Evolutionary conservation across 53 echinoderm and acorn worm species (phyloP).

Genomic region (Mesocentrotus franciscanus): DNA sequence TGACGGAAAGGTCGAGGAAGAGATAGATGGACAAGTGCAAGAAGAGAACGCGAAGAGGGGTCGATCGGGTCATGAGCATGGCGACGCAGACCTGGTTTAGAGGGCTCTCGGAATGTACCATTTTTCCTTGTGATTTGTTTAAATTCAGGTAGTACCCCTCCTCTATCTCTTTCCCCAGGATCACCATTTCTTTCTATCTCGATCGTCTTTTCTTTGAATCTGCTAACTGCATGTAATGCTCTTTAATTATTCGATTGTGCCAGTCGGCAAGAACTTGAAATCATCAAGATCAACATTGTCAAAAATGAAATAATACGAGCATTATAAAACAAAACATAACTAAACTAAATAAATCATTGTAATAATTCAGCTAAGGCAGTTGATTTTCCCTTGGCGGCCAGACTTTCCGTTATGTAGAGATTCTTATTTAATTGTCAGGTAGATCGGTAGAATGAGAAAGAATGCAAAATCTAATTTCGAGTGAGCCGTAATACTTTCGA

Average conservation of each 20-base stretch:
- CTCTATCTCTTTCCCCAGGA: neutral
- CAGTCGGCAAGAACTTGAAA: no score
- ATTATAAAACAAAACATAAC: neutral
- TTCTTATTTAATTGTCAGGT: no score
- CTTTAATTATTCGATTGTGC: no score
- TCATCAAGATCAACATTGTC: no score
- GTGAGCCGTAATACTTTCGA: neutral
- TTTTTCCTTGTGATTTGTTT: no score
- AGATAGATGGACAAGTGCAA: no score
- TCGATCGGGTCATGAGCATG: slow-evolving; percentile 25
- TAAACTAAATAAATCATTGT: neutral
- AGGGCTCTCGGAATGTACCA: no score
- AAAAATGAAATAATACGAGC: neutral
- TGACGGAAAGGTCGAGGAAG: neutral
- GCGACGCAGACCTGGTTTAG: neutral
- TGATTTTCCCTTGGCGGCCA: neutral
- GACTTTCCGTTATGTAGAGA: no score
- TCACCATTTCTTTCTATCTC: no score
- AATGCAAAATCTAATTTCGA: neutral
- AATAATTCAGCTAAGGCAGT: neutral
- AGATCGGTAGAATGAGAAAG: no score
- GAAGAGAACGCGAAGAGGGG: neutral
- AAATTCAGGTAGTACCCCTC: neutral
- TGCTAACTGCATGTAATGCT: no score
- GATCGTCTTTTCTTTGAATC: no score